Evolutionary conservation across 2,113 vertebrate species (phyloP).

Genomic region (Daphoenositta chrysoptera): DNA sequence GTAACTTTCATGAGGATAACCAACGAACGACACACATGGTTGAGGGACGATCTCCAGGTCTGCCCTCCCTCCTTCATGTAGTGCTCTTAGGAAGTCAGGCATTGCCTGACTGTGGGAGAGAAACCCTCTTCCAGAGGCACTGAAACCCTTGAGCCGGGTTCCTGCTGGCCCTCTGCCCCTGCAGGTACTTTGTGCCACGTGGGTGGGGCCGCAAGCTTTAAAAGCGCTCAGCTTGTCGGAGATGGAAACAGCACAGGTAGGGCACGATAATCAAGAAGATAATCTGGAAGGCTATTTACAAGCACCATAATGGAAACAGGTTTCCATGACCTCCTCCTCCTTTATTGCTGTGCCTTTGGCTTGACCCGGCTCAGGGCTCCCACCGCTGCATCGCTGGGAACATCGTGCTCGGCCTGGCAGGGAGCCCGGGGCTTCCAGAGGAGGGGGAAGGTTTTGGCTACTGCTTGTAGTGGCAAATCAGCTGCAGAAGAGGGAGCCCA

Average conservation of each 20-base stretch:
- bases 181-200: neutral
- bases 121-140: neutral
- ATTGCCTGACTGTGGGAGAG: neutral
- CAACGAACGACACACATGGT: accelerated
- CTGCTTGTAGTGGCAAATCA: conserved; percentile 36
- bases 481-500: conserved; percentile 54
- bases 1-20: neutral
- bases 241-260: neutral
- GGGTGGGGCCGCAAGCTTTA: neutral
- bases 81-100: neutral
- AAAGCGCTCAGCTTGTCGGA: neutral
- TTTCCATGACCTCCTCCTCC: conserved; percentile 1
- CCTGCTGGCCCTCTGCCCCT: neutral
- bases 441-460: neutral
- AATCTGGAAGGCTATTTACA: conserved; percentile 18
- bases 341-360: neutral
- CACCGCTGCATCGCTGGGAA: neutral
- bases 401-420: neutral
- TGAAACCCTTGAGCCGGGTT: neutral
- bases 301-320: neutral
- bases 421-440: neutral
- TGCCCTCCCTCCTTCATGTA: neutral
- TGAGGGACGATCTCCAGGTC: neutral
- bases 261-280: neutral
- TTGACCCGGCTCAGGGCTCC: neutral